Base-by-base conservation (phyloP, 1,140 invertebrate species). In the Bombus turneri region DNA sequence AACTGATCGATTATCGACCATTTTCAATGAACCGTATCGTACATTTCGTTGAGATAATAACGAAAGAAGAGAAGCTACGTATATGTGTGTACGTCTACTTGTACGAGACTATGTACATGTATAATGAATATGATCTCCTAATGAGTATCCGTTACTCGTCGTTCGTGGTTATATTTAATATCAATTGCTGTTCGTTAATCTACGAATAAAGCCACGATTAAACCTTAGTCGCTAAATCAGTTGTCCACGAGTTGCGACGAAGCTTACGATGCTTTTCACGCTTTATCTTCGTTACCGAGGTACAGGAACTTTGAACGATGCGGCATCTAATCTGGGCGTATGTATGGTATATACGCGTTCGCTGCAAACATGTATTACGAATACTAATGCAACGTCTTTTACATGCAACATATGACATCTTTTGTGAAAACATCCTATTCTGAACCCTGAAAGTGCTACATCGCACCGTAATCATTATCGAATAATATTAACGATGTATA, bases 211-310 rank as follows among this genome's bases (percentile, higher is more conserved):
- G 72, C 41, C n/a, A 18, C 72, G 41, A 74, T 74, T 74, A 74
- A 74, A 53, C 43, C 73, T 74, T 34, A 5, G 31, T 53, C 41
- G 31, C 9, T 53, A 15, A 53, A 34, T 74, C 72, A 22, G 31
- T 34, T 25, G 73, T 28, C n/a, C 73, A 15, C n/a, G n/a, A 22
- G 10, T 53, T 3, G n/a, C 72, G n/a, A 25, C n/a, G 22, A 22
- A 34, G 43, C 43, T 34, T 34, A 28, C 41, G 31, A 18, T 22
- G 43, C 31, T 74, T 74, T 39, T n/a, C 73, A 22, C n/a, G 53
- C 73, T 74, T 74, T 53, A 34, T 74, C 73, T 53, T 53, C 10
- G 68, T 71, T 71, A 71, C 68, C 31, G 28, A 53, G 13, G 4
- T 25, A 34, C n/a, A 53, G 43, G 1, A 47, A 74, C 41, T 22